Base-by-base conservation (phyloP, 30 jellyfish, hydroid and myxozoan species). In the Aurelia aurita region DNA sequence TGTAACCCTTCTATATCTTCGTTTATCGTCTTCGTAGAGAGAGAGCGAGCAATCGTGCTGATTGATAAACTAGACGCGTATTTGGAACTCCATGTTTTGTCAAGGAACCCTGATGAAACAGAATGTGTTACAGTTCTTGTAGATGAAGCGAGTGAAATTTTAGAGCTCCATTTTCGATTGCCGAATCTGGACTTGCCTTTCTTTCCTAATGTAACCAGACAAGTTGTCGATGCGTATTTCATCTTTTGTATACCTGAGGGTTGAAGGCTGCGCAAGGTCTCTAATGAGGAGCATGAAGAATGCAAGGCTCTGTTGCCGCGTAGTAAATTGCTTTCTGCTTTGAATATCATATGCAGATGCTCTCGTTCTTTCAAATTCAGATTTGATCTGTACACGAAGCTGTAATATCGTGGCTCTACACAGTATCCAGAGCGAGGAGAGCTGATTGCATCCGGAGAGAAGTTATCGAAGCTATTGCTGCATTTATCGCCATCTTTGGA, bases 361-460 rank as follows among this genome's bases (percentile, higher is more conserved):
- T 81, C 88, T 59, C 87, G 53, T 47, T 78, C 84, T 35, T 73
- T 58, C 27, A 80, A 58, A 43, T 59, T 85, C 16, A 45, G 28
- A 28, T 75, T 75, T 35, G 86, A 79, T 11, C 69, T 59, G 51
- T 74, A 69, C 20, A 75, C 89, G 27, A 91, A 72, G 64, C 82
- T 84, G 80, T 84, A 71, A 47, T 23, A 87, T 66, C 69, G 78
- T 66, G 96, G 90, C 23, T 88, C 97, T 16, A 85, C 68, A 19
- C 78, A 59, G 69, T 90, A 86, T 7, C 83, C 91, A 3, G 94
- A 55, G 62, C 79, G 95, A 2, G 98, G 98, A 15, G 98, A 93
- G 82, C 97, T 86, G 29, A 93, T 88, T 58, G 96, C 97, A 27
- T 87, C 96, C 16, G 97, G 97, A 8, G 97, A 74, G 71, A 89